Evolutionary conservation across 2,888 invertebrate species (phyloP), one percentile per base, ranked within the genome.

Genomic region (Dolomedes plantarius): DNA sequence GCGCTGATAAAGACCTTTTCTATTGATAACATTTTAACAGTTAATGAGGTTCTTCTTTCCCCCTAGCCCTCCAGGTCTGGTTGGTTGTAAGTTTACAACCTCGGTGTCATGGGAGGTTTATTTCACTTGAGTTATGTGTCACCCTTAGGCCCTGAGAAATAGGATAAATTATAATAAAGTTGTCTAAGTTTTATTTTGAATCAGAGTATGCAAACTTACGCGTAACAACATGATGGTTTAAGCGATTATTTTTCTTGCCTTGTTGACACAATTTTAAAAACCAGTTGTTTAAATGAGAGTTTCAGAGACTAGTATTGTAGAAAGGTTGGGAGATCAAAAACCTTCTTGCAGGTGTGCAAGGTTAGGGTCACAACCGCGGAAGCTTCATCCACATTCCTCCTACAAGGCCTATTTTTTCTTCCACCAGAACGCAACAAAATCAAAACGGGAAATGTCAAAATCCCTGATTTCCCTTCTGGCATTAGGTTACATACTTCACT

Each of bases 361-460:
- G 82, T 82, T 64, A 50, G 71, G 82, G 75, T 82, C 82, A 46
- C 27, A 50, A 46, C 69, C 62, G 71, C 74, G 75, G 74, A 82
- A 82, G 74, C 65, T 46, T 31, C 19, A 29, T 67, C 13, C 23
- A 27, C 36, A 31, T 62, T 74, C 74, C 73, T 68, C 78, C 71
- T 56, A 74, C 65, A 7, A 67, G 81, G 67, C 81, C 68, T 81
- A 41, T 62, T 81, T 81, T 81, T 23, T 50, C 68, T 69, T 64
- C 56, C 5, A 1, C 23, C 23, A 56, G 56, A 23, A 23, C 3
- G 11, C 56, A 56, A 56, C 56, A 56, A 56, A 56, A 56, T 56
- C 23, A 56, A 56, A 56, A 56, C 56, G 23, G 3, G 23, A 56
- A 19, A 75, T 65, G 75, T 75, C 75, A 75, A 29, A 65, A 16